Conservation (phyloP, 1,140 invertebrate species). For the Lamellibrachia luymesi region DNA sequence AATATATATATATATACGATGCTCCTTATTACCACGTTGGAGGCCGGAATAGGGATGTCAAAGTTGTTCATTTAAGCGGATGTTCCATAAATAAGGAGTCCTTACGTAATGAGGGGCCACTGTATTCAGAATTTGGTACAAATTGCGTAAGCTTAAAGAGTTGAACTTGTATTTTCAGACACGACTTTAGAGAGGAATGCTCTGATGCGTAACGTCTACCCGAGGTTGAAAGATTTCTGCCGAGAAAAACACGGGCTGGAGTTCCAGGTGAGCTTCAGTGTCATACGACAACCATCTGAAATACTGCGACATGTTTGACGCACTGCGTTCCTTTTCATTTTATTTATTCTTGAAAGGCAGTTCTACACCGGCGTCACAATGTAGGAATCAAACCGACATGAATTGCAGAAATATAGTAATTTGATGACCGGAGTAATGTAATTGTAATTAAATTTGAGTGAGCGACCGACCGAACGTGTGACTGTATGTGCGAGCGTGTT, state of each 20-base stretch:
- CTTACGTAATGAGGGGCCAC: not conserved
- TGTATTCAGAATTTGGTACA: not conserved
- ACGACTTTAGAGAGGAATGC: slow-evolving; percentile 97
- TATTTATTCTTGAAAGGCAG: not conserved
- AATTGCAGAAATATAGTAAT: no score
- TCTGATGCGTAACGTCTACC: slow-evolving; percentile 97
- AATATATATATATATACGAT: no score
- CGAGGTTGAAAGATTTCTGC: slow-evolving; percentile 94
- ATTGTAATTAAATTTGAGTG: no score
- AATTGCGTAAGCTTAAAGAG: not conserved
- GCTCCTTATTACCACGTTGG: no score
- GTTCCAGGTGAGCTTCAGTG: slow-evolving; percentile 77
- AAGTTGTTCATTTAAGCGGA: no score
- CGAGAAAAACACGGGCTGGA: slow-evolving; percentile 96
- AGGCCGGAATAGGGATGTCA: no score
- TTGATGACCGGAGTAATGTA: no score
- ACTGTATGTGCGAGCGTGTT: no score
- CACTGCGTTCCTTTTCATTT: not conserved
- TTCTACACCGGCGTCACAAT: no score
- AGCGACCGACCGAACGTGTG: no score
- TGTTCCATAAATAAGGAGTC: no score
- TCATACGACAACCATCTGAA: not conserved
- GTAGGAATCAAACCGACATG: no score
- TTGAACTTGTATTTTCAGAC: slow-evolving; percentile 64
- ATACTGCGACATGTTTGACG: not conserved